phyloP scores from a whole-genome alignment of 2,797 vertebrate genomes.

The Fundulus diaphanus region DNA sequence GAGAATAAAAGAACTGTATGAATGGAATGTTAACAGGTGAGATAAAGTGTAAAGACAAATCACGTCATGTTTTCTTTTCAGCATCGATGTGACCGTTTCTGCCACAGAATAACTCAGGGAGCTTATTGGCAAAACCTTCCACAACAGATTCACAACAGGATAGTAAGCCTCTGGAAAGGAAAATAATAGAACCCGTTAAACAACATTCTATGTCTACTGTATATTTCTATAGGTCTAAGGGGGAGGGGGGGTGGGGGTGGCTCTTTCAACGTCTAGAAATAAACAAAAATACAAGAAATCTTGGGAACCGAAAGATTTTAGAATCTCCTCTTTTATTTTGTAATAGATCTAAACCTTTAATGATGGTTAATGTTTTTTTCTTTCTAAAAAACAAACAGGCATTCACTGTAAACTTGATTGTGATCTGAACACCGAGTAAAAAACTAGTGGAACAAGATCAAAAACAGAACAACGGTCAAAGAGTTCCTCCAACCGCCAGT shows the following conservation, averaged over 20 bases:
- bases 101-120: background rate
- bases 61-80: constrained; percentile 2
- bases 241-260: background rate
- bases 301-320: background rate
- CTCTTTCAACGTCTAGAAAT: background rate
- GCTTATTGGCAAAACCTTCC: background rate
- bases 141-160: background rate
- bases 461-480: constrained; percentile 27
- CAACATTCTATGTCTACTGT: constrained; percentile 31
- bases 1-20: constrained; percentile 3
- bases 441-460: constrained; percentile 7
- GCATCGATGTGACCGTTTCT: background rate
- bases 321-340: background rate
- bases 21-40: background rate
- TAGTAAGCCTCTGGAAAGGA: background rate
- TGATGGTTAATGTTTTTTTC: too few species aligned
- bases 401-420: background rate
- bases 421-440: background rate
- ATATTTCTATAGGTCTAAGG: background rate
- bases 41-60: constrained; percentile 1
- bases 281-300: background rate
- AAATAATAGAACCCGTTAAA: constrained; percentile 17
- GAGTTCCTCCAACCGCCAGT: background rate
- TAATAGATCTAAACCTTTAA: too few species aligned
- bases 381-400: background rate